These are phyloP conservation scores for Rhea pennata DNA, from an alignment of 2,113 vertebrate species.

Conservation along the genomic window DNA sequence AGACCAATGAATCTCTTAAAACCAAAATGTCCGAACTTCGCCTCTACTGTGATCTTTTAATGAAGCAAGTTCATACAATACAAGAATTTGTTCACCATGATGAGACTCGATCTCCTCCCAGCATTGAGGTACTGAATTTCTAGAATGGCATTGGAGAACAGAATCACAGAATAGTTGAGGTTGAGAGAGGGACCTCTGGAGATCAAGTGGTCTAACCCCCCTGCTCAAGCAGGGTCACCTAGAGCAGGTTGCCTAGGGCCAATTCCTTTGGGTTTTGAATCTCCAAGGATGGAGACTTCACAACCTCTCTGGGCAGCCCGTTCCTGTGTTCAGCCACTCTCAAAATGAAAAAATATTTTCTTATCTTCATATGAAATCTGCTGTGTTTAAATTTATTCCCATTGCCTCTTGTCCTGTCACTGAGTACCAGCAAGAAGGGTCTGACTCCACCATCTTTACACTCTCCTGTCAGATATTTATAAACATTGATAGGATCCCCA, in stretches of 20 bases:
- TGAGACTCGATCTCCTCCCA: constrained; percentile 76
- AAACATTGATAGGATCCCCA: no score
- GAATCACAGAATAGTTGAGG: not conserved
- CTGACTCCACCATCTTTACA: no score
- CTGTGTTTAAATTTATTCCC: no score
- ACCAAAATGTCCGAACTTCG: constrained; percentile 99
- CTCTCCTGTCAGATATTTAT: no score
- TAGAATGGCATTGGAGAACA: not conserved
- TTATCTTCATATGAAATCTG: no score
- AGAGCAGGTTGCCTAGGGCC: not conserved
- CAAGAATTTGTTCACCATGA: constrained; percentile 86
- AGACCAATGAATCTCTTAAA: constrained; percentile 92
- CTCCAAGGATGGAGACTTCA: no score
- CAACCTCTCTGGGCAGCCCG: no score
- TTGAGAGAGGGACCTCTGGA: not conserved
- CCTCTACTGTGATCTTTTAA: constrained; percentile 95
- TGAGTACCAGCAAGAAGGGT: no score
- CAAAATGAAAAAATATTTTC: no score
- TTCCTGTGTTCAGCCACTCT: no score
- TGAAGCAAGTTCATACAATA: constrained; percentile 90
- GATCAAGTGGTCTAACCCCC: not conserved
- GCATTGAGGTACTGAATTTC: constrained; percentile 71
- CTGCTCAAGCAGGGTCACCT: not conserved
- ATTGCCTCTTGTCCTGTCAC: no score
- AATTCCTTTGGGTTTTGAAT: no score